Conservation (phyloP, 1,140 invertebrate genomes). For the Cherax destructor region DNA sequence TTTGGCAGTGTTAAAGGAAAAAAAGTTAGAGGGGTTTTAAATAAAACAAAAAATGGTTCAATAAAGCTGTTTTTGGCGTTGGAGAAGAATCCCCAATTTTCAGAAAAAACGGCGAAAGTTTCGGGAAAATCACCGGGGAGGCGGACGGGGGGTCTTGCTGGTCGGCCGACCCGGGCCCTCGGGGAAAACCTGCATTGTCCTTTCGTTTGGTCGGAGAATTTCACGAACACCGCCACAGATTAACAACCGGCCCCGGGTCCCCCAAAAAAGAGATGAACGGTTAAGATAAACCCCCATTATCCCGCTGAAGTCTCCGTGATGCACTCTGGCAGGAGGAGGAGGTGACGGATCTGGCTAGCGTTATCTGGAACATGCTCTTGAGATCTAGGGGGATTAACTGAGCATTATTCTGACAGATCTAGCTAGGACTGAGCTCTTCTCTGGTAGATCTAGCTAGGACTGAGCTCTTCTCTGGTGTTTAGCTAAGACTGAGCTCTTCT, state of each 20-base stretch:
- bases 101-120: neutral
- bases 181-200: neutral
- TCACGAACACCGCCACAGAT: slow-evolving; percentile 24
- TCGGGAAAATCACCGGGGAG: neutral
- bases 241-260: neutral
- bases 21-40: too few relatives aligned
- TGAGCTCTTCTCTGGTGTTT: too few relatives aligned
- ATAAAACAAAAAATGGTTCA: neutral
- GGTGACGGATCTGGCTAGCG: too few relatives aligned
- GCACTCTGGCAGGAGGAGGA: neutral
- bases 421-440: too few relatives aligned
- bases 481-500: too few relatives aligned
- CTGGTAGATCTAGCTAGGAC: too few relatives aligned
- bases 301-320: neutral
- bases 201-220: neutral
- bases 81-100: neutral
- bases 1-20: too few relatives aligned
- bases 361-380: too few relatives aligned
- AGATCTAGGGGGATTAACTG: too few relatives aligned
- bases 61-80: too few relatives aligned
- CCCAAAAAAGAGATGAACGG: slow-evolving; percentile 46
- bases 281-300: slow-evolving; percentile 36
- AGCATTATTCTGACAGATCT: too few relatives aligned
- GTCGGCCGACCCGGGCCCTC: neutral
- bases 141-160: too few relatives aligned